Evolutionary conservation across 2,113 vertebrate genomes (phyloP), one percentile per base, ranked within the genome.

Genomic region (Motacilla alba): DNA sequence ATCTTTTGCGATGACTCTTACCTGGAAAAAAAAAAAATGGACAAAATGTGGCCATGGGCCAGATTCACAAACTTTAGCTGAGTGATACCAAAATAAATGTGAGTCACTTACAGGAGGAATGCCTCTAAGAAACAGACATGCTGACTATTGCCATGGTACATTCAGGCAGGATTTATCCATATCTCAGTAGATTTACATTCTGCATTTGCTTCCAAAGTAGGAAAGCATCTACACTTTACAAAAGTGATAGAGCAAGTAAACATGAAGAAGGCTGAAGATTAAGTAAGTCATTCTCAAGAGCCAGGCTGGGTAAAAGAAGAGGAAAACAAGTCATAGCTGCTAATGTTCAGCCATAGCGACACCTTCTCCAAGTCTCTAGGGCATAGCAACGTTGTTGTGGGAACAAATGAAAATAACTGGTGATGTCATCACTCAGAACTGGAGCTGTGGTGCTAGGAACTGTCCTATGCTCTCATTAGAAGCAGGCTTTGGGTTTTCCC

Each of bases 81-180:
- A 84, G 33, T 49, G 73, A 91, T 68, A 87, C 5, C 49, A 58
- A 92, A 90, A 89, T 68, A 95, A 93, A 87, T 15, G 37, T 44
- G 73, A 74, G 82, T 77, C n/a, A 13, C 56, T 88, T 70, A 90
- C 19, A 86, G 73, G 67, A 90, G 28, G 74, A 95, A 78, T 56
- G 67, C 9, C 50, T 90, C 89, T 80, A 52, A 86, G 75, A 94
- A 95, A 83, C 28, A 91, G 66, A 58, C 24, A 46, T 46, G 49
- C 50, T 90, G 35, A 74, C 77, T 90, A 90, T 24, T 89, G 66
- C 46, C 66, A 69, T 5, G 0, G 46, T 59, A 52, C 64, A 31
- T 86, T 93, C 15, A 4, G 50, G 46, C 43, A 90, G 64, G 60
- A 86, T 96, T 93, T 91, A 92, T 58, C 64, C 72, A 90, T 24